phyloP scores from a whole-genome alignment of 2,888 invertebrate genomes.

The Cosmopolites sordidus region DNA sequence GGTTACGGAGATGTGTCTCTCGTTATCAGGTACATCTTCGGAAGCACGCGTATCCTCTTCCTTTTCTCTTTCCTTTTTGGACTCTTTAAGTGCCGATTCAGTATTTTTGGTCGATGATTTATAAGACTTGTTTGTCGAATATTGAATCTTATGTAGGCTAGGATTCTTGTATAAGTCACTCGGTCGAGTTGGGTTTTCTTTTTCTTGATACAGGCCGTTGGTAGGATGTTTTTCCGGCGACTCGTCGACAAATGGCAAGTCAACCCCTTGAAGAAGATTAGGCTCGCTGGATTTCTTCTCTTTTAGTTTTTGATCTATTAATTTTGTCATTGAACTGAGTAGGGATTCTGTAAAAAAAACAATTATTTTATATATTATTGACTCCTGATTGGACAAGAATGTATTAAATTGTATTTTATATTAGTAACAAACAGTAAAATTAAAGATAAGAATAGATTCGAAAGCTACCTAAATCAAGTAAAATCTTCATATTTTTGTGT shows the following conservation, averaged over 20 bases:
- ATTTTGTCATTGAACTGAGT: constrained; percentile 77
- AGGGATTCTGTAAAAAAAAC: background rate
- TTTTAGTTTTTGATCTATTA: constrained; percentile 70
- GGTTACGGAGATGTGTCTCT: constrained; percentile 38
- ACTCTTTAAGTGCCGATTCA: constrained; percentile 37
- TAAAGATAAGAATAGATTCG: no score
- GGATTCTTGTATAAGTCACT: constrained; percentile 50
- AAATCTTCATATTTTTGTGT: no score
- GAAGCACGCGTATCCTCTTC: constrained; percentile 46
- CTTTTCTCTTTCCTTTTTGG: constrained; percentile 49
- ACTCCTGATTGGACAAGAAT: background rate
- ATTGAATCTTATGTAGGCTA: constrained; percentile 49
- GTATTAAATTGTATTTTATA: no score
- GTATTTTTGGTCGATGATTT: constrained; percentile 22
- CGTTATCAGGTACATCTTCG: constrained; percentile 44
- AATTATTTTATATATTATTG: background rate
- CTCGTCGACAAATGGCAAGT: constrained; percentile 70
- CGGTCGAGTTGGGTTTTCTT: constrained; percentile 42
- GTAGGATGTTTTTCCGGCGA: constrained; percentile 53
- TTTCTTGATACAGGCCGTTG: constrained; percentile 36
- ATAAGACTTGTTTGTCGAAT: constrained; percentile 5
- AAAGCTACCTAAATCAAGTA: no score
- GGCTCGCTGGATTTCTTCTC: constrained; percentile 56
- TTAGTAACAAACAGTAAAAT: no score
- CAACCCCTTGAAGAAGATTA: constrained; percentile 50